Evolutionary conservation across 2,113 vertebrate species (phyloP).

Genomic region (Oreochromis aureus): DNA sequence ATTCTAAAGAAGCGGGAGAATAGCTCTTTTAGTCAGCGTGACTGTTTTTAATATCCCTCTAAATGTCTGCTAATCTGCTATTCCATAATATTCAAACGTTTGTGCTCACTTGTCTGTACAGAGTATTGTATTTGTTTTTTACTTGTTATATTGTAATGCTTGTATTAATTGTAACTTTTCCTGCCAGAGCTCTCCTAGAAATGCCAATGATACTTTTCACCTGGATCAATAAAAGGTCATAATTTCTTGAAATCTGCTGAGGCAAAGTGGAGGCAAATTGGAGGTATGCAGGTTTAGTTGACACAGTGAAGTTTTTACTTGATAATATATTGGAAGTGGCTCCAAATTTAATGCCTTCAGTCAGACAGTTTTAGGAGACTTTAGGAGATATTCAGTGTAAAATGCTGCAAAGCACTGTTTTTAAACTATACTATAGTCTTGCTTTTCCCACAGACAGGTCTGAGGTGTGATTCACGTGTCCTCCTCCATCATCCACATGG

Average conservation of each 20-base stretch:
- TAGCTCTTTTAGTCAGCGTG: too few relatives aligned
- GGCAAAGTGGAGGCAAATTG: background rate
- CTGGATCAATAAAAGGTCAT: background rate
- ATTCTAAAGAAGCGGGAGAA: background rate
- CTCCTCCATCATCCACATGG: background rate
- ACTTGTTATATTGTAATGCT: background rate
- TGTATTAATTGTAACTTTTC: background rate
- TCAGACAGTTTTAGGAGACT: background rate
- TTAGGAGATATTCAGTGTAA: background rate
- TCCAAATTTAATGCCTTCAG: background rate
- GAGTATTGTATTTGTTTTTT: background rate
- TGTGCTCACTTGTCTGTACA: accelerated
- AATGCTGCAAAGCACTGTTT: background rate
- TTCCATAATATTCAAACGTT: background rate
- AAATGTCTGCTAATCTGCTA: background rate
- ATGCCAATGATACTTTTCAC: background rate
- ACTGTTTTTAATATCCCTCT: too few relatives aligned
- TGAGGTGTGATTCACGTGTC: background rate
- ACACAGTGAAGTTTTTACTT: background rate
- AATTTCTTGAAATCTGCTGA: background rate
- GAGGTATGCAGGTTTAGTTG: background rate
- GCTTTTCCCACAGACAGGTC: background rate
- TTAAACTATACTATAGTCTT: background rate
- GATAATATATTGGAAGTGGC: background rate
- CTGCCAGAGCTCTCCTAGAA: background rate